phyloP scores from a whole-genome alignment of 2,797 vertebrate species.

The Cryptoprocta ferox region DNA sequence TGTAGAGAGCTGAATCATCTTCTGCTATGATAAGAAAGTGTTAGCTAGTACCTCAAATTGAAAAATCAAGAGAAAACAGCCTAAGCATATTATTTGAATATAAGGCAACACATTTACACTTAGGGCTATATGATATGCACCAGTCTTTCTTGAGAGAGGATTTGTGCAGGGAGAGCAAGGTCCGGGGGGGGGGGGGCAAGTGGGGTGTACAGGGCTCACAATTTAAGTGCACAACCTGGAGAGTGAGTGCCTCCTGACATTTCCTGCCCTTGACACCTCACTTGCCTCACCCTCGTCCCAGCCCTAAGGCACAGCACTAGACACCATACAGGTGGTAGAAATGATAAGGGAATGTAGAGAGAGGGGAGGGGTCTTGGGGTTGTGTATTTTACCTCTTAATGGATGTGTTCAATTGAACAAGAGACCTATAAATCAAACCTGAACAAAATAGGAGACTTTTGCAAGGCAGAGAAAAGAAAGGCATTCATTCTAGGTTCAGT shows the following conservation, averaged over 20 bases:
- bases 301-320: background rate
- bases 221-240: background rate
- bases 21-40: background rate
- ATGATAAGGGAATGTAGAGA: background rate
- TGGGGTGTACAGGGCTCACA: background rate
- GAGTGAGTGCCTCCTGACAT: background rate
- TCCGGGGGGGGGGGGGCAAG: background rate
- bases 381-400: background rate
- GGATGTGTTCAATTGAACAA: background rate
- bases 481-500: background rate
- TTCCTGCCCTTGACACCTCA: background rate
- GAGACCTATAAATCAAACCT: background rate
- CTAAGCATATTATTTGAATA: background rate
- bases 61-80: constrained; percentile 10
- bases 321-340: background rate
- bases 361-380: background rate
- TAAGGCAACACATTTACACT: background rate
- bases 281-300: background rate
- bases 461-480: background rate
- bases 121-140: background rate
- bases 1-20: background rate
- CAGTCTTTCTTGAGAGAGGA: background rate
- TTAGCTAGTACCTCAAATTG: background rate
- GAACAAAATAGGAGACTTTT: background rate
- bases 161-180: background rate